These are phyloP conservation scores for Andrena marginata DNA, from an alignment of 2,888 invertebrate genomes.

Conservation along the genomic window DNA sequence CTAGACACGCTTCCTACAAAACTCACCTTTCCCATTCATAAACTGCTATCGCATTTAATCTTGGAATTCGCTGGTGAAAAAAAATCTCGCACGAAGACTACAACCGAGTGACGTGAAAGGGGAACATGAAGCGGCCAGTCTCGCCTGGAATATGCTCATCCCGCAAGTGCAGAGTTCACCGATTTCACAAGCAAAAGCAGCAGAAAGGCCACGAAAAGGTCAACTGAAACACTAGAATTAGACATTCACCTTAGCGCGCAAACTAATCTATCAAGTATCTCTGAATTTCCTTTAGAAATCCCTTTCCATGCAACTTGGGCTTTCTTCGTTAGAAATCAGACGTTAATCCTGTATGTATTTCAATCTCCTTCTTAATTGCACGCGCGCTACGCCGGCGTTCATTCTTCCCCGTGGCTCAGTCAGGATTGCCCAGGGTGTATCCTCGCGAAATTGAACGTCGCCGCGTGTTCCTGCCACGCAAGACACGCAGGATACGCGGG, in stretches of 20 bases:
- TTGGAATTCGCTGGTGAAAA: too few relatives aligned
- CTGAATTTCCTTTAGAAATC: too few relatives aligned
- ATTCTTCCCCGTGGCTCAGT: not conserved
- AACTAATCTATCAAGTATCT: not conserved
- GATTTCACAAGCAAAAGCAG: constrained; percentile 6
- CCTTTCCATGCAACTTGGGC: too few relatives aligned
- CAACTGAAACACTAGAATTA: not conserved
- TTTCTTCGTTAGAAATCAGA: not conserved
- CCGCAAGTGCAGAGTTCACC: not conserved
- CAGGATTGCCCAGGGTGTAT: not conserved
- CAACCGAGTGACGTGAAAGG: not conserved
- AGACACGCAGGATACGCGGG: constrained; percentile 49
- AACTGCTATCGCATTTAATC: too few relatives aligned
- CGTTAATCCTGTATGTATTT: not conserved
- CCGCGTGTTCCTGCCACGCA: constrained; percentile 6
- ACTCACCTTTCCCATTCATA: too few relatives aligned
- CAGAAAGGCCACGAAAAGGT: constrained; percentile 8
- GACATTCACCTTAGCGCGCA: not conserved
- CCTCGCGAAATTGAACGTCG: constrained; percentile 57
- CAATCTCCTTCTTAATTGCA: not conserved
- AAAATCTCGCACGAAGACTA: not conserved
- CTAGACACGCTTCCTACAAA: too few relatives aligned
- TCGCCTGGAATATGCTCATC: not conserved
- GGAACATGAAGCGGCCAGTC: not conserved
- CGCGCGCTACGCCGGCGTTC: not conserved